Percentiles rank a stretch among this genome's conserved stretches.
Evolutionary conservation across 2,797 vertebrate genomes (phyloP).

Genomic region (Alectoris magna): DNA sequence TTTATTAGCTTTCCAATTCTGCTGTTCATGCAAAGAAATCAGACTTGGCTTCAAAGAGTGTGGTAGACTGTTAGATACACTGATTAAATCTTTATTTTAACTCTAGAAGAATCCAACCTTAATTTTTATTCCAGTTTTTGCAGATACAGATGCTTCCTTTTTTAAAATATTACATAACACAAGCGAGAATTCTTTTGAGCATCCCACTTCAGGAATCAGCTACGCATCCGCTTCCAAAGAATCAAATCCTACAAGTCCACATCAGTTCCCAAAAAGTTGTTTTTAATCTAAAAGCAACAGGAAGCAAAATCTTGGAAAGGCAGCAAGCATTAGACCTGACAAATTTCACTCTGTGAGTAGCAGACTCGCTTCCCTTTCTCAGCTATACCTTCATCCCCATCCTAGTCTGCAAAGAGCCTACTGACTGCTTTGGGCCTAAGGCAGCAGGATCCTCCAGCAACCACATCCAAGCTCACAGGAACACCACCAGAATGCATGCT

Average conservation of each 20-base stretch:
- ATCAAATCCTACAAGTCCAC: background rate
- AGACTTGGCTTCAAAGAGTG: background rate
- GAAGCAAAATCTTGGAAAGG: background rate
- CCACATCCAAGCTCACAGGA: background rate
- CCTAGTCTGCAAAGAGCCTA: background rate
- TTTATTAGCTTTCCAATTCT: background rate
- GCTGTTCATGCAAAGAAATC: background rate
- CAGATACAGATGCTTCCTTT: background rate
- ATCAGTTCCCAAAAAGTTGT: background rate
- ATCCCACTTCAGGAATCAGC: background rate
- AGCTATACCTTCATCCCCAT: background rate
- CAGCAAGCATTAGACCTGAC: background rate
- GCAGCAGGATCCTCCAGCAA: background rate
- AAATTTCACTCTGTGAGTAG: accelerated
- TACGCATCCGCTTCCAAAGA: background rate
- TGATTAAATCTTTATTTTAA: background rate
- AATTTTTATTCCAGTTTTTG: background rate
- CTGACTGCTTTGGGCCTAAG: background rate
- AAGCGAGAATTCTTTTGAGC: background rate
- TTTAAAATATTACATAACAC: slow-evolving; percentile 29
- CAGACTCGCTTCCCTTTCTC: background rate
- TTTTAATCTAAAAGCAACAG: background rate
- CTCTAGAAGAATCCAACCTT: background rate
- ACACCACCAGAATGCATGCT: background rate
- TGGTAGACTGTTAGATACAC: background rate